Conservation (phyloP, 1,140 invertebrate species). For the Aphis craccivora region DNA sequence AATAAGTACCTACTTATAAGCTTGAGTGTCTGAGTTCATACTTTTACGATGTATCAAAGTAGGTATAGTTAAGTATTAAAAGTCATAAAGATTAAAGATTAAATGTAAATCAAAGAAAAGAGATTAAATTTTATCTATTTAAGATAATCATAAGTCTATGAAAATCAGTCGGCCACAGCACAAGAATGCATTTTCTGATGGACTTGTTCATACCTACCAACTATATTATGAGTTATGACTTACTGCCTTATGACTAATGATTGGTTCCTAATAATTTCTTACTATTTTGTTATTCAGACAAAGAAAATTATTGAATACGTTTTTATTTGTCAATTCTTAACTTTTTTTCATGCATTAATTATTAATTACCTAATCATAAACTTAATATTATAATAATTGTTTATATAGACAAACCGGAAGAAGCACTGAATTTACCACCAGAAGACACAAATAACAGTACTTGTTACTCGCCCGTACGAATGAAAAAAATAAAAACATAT, state of each 20-base stretch:
- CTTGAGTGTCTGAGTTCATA: too few relatives aligned
- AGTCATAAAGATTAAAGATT: too few relatives aligned
- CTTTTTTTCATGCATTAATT: not conserved
- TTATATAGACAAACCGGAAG: slow-evolving; percentile 42
- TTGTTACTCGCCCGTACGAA: slow-evolving; percentile 45
- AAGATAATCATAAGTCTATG: too few relatives aligned
- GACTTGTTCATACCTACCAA: too few relatives aligned
- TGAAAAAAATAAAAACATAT: slow-evolving; percentile 36
- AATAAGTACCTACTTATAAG: too few relatives aligned
- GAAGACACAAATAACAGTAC: slow-evolving; percentile 44
- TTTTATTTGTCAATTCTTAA: not conserved
- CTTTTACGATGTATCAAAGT: too few relatives aligned
- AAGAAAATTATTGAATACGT: not conserved
- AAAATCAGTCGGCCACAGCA: too few relatives aligned
- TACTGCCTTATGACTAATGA: not conserved
- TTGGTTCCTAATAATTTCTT: not conserved
- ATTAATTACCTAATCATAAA: not conserved
- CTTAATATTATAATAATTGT: not conserved
- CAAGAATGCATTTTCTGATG: too few relatives aligned
- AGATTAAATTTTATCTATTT: too few relatives aligned
- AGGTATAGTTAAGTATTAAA: too few relatives aligned
- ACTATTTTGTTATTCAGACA: not conserved
- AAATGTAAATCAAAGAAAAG: too few relatives aligned
- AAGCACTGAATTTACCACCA: slow-evolving; percentile 48
- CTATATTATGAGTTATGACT: not conserved